phyloP scores from a whole-genome alignment of 2,797 vertebrate species.

The Darevskia mixta region DNA sequence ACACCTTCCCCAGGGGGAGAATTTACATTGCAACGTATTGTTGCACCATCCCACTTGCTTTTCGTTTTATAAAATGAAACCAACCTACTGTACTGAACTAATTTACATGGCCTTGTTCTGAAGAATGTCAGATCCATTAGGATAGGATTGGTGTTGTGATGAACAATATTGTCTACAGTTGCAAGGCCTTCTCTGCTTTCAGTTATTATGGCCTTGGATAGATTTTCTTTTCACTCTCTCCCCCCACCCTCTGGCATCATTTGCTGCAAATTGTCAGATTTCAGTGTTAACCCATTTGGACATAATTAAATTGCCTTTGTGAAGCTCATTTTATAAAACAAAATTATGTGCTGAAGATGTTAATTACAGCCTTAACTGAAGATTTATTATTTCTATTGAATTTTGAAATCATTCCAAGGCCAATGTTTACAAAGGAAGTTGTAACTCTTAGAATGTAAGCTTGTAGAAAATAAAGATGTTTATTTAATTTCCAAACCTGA shows the following conservation, averaged over 20 bases:
- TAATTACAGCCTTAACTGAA: background rate
- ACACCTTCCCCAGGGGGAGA: too few species aligned
- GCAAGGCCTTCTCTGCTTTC: background rate
- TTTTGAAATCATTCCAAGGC: background rate
- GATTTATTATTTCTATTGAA: slow-evolving; percentile 33
- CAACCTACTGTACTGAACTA: background rate
- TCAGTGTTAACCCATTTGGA: slow-evolving; percentile 8
- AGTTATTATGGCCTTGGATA: slow-evolving; percentile 12
- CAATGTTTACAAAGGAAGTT: slow-evolving; percentile 4
- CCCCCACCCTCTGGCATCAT: background rate
- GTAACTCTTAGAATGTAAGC: background rate
- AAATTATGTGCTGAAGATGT: background rate
- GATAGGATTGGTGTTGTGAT: background rate
- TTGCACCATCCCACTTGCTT: background rate
- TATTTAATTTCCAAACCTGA: background rate
- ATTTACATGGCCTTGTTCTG: slow-evolving; percentile 38
- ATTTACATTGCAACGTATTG: background rate
- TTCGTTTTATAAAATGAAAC: background rate
- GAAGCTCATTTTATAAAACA: slow-evolving; percentile 26
- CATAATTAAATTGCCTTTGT: slow-evolving; percentile 1
- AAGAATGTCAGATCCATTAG: slow-evolving; percentile 8
- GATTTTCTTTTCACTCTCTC: background rate
- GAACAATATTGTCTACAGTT: background rate
- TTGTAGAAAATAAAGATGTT: slow-evolving; percentile 3
- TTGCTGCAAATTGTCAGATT: slow-evolving; percentile 24